phyloP scores from a whole-genome alignment of 2,797 vertebrate species.

The Typhlichthys subterraneus region DNA sequence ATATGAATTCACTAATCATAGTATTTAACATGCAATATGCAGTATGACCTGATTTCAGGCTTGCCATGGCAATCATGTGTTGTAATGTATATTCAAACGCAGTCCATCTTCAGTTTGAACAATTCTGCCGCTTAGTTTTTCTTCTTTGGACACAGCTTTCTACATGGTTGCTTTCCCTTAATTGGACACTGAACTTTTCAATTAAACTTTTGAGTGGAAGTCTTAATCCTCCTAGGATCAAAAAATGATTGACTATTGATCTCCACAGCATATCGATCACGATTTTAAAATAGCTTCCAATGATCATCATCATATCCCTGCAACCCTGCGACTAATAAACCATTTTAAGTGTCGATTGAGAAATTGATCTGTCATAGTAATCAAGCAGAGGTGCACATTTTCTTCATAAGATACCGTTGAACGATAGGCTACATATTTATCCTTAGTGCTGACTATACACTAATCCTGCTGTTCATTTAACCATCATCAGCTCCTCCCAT shows the following conservation, averaged over 20 bases:
- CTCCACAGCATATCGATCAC: constrained; percentile 2
- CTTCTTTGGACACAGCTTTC: constrained; percentile 17
- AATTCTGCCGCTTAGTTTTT: neutral
- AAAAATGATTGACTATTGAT: neutral
- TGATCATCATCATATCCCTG: neutral
- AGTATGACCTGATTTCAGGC: constrained; percentile 48
- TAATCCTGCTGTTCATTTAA: constrained; percentile 12
- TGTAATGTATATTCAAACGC: constrained; percentile 12
- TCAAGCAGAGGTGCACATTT: neutral
- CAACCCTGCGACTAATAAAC: neutral
- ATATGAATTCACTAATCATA: constrained; percentile 58
- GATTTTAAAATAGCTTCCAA: neutral
- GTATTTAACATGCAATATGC: constrained; percentile 44
- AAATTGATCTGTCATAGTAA: neutral
- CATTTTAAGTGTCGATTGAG: neutral
- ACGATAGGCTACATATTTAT: neutral
- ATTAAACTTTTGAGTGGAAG: constrained; percentile 4
- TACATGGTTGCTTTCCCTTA: constrained; percentile 16
- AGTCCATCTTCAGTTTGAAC: neutral
- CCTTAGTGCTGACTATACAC: neutral
- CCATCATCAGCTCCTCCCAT: constrained; percentile 86
- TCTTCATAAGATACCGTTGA: constrained; percentile 1
- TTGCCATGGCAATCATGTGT: constrained; percentile 20
- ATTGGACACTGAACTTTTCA: constrained; percentile 3
- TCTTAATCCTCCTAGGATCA: constrained; percentile 6